Percentiles rank a stretch among this genome's conserved stretches.
phyloP scores from a whole-genome alignment of 2,797 vertebrate genomes.

The Urophycis tenuis region DNA sequence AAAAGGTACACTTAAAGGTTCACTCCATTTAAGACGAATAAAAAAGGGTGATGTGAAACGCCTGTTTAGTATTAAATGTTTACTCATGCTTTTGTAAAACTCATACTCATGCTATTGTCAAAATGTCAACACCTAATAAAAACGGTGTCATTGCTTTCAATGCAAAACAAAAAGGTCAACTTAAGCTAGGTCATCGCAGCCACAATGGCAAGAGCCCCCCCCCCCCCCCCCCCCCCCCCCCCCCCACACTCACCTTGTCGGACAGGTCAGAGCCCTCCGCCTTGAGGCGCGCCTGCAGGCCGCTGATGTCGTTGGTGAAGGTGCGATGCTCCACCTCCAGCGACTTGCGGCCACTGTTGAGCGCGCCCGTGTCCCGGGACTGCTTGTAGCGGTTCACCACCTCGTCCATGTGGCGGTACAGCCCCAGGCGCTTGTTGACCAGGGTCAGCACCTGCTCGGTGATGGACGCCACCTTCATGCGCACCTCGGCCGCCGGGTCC shows the following conservation, averaged over 20 bases:
- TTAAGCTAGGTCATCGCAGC: too few species aligned
- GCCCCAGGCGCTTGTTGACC: slow-evolving; percentile 92
- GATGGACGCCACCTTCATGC: slow-evolving; percentile 98
- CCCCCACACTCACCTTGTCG: slow-evolving; percentile 76
- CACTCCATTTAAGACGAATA: too few species aligned
- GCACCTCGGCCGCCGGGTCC: slow-evolving; percentile 96
- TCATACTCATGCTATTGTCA: too few species aligned
- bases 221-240: too few species aligned
- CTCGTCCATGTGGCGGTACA: slow-evolving; percentile 95
- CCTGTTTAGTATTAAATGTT: too few species aligned
- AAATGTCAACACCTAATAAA: too few species aligned
- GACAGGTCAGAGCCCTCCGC: slow-evolving; percentile 92
- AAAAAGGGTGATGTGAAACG: too few species aligned
- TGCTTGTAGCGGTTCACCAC: slow-evolving; percentile 96
- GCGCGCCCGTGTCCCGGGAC: slow-evolving; percentile 83
- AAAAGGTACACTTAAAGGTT: too few species aligned
- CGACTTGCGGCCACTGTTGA: slow-evolving; percentile 88
- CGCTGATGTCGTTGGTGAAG: slow-evolving; percentile 82
- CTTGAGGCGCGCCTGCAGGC: slow-evolving; percentile 89
- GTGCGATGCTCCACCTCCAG: slow-evolving; percentile 89
- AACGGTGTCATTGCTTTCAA: not conserved
- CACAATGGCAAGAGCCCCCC: too few species aligned
- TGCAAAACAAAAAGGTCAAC: not conserved
- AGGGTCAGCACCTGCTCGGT: slow-evolving; percentile 95
- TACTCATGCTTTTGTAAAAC: too few species aligned